These are phyloP conservation scores for Cloeon dipterum DNA, from an alignment of 2,888 invertebrate species.

Conservation along the genomic window DNA sequence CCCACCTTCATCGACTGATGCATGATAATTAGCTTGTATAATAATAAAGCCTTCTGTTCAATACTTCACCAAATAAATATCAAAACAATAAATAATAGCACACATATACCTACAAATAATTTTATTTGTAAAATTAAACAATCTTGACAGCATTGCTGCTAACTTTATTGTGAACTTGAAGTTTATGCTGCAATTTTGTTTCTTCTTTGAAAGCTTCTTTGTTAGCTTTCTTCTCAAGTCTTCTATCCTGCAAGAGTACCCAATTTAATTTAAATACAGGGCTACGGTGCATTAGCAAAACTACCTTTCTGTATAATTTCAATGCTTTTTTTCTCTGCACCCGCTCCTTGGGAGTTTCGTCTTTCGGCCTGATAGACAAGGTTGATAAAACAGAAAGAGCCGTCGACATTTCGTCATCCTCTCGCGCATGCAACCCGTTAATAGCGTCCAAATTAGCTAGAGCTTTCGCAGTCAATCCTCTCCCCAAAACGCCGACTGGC, in stretches of 20 bases:
- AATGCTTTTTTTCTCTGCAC: conserved; percentile 55
- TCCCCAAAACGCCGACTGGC: conserved; percentile 38
- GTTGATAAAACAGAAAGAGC: conserved; percentile 10
- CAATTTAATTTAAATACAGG: conserved; percentile 5
- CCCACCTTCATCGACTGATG: conserved; percentile 39
- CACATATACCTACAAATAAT: too few relatives aligned
- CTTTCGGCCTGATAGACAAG: conserved; percentile 28
- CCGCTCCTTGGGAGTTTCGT: conserved; percentile 61
- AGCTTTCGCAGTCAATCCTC: conserved; percentile 42
- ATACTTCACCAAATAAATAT: too few relatives aligned
- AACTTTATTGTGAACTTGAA: conserved; percentile 46
- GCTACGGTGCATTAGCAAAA: neutral
- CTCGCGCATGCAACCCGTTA: neutral
- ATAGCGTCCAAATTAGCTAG: conserved; percentile 34
- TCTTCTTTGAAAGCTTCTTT: conserved; percentile 64
- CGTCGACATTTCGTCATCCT: neutral
- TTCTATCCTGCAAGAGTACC: conserved; percentile 30
- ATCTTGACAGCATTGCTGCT: conserved; percentile 13
- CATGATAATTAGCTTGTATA: conserved; percentile 20
- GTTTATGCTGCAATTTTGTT: conserved; percentile 56
- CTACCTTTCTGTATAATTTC: conserved; percentile 45
- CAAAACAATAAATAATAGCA: too few relatives aligned
- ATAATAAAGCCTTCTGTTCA: too few relatives aligned
- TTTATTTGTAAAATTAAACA: conserved; percentile 8
- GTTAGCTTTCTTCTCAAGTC: conserved; percentile 63